Base-by-base conservation (phyloP, 2,888 invertebrate genomes). In the Phalera bucephala region DNA sequence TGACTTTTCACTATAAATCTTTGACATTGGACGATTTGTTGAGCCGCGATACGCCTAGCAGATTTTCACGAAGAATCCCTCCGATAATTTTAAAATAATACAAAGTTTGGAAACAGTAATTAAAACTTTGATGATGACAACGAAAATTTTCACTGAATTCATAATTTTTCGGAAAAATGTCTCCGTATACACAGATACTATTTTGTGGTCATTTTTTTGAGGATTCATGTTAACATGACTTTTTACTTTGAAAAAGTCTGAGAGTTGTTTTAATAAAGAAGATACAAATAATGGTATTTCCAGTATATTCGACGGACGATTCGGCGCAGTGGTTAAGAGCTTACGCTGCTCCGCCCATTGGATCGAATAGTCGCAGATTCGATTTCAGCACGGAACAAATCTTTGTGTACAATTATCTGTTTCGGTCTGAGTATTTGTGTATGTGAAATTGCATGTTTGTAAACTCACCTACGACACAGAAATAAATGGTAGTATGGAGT, bases 1-100 rank as follows among this genome's bases (percentile, higher is more conserved):
- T 71, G 76, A 78, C 73, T 80, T 81, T 75, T 72, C 73, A 76
- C 65, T 68, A 68, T 75, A 78, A 78, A 80, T 73, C 76, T 66
- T 63, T 64, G 38, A 56, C 63, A 63, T 59, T 55, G 53, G 51
- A 55, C 38, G 49, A 47, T 60, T 19, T 41, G 48, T 46, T 39
- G 31, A 44, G 20, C 45, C 48, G 37, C 46, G 45, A 49, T 43
- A 48, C 36, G 57, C 51, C 36, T 57, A 34, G 31, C 52, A 48
- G 47, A 62, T 57, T 42, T 17, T 44, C 28, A 13, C 30, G 21
- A 40, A 36, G 26, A 17, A 29, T 28, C 15, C 22, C 22, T 17
- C 20, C 17, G 29, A 26, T 33, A 32, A 36, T 39, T 29, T 17
- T 31, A 17, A 30, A 48, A 42, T 39, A 45, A 47, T 6, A 32